A percentile compares a stretch with the other conserved stretches of the same genome.
These are phyloP conservation scores for Polypterus senegalus DNA, from an alignment of 2,113 vertebrate species.

Conservation along the genomic window DNA sequence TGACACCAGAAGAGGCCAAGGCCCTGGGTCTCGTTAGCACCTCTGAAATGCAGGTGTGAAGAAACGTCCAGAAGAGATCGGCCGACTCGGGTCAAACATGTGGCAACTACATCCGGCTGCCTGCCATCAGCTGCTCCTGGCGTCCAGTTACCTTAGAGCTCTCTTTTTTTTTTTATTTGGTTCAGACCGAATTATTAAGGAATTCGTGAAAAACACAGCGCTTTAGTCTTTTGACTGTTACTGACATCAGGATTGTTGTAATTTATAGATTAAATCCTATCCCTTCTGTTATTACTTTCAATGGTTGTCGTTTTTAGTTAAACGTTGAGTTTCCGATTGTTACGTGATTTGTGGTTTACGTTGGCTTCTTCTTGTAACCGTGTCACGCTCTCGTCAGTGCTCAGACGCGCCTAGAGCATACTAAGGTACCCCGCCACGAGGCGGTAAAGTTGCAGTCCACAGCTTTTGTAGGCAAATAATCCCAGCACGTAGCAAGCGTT, in stretches of 20 bases:
- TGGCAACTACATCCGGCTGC: conserved; percentile 25
- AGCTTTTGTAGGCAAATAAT: neutral
- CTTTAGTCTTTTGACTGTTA: conserved; percentile 4
- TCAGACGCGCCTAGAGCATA: conserved; percentile 32
- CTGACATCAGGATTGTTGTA: conserved; percentile 15
- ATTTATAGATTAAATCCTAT: conserved; percentile 13
- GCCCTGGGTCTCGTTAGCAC: conserved; percentile 78
- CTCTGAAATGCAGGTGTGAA: conserved; percentile 87
- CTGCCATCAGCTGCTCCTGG: conserved; percentile 33
- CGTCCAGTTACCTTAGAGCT: conserved; percentile 15
- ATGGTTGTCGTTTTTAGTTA: conserved; percentile 12
- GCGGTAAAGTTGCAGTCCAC: neutral
- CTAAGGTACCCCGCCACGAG: conserved; percentile 20
- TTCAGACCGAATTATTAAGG: too few species aligned
- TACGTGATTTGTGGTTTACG: conserved; percentile 28
- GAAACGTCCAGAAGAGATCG: conserved; percentile 14
- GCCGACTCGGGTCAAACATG: conserved; percentile 21
- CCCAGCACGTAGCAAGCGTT: neutral
- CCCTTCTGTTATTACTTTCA: conserved; percentile 18
- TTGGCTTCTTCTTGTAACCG: conserved; percentile 35
- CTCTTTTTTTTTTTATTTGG: conserved; percentile 12
- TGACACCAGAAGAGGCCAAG: conserved; percentile 86
- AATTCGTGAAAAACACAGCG: too few species aligned
- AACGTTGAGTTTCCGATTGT: conserved; percentile 22
- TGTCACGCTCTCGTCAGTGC: conserved; percentile 32